These are phyloP conservation scores for Eupsittula cactorum DNA, from an alignment of 2,113 vertebrate species.

Conservation along the genomic window DNA sequence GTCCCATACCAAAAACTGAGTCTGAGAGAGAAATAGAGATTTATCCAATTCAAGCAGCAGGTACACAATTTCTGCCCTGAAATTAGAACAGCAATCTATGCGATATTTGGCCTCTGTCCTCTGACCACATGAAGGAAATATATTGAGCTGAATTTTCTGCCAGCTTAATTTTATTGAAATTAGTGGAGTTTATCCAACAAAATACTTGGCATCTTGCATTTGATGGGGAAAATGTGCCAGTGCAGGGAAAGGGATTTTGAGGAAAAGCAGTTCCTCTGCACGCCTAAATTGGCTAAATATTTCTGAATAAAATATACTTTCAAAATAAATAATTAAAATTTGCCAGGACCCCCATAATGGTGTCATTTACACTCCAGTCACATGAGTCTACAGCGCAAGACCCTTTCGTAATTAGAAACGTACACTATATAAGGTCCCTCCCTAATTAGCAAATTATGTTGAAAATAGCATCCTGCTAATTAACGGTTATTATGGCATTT, in stretches of 20 bases:
- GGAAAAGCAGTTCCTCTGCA: neutral
- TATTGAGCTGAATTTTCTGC: slow-evolving; percentile 36
- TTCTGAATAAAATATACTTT: slow-evolving; percentile 70
- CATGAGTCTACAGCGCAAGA: slow-evolving; percentile 85
- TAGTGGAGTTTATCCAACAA: slow-evolving; percentile 56
- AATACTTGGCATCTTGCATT: slow-evolving; percentile 41
- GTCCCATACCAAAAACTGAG: neutral
- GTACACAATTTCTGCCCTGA: slow-evolving; percentile 17
- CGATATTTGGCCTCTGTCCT: slow-evolving; percentile 37
- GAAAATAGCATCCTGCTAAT: slow-evolving; percentile 99
- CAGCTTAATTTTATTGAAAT: slow-evolving; percentile 64
- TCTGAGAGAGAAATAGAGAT: slow-evolving; percentile 3
- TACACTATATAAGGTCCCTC: slow-evolving; percentile 87
- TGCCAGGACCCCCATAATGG: slow-evolving; percentile 81
- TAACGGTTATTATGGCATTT: slow-evolving; percentile 99
- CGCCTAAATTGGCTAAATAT: slow-evolving; percentile 61
- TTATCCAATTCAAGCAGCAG: slow-evolving; percentile 12
- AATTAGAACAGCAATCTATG: slow-evolving; percentile 45
- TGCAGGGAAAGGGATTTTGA: neutral
- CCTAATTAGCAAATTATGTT: slow-evolving; percentile 99
- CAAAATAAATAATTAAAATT: slow-evolving; percentile 74
- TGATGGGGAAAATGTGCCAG: slow-evolving; percentile 38
- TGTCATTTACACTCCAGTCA: slow-evolving; percentile 93
- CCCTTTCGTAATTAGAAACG: slow-evolving; percentile 92
- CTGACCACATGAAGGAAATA: slow-evolving; percentile 48